Evolutionary conservation across 1,140 invertebrate species (phyloP), one percentile per base, ranked within the genome.

Genomic region (Drosophila hydei): DNA sequence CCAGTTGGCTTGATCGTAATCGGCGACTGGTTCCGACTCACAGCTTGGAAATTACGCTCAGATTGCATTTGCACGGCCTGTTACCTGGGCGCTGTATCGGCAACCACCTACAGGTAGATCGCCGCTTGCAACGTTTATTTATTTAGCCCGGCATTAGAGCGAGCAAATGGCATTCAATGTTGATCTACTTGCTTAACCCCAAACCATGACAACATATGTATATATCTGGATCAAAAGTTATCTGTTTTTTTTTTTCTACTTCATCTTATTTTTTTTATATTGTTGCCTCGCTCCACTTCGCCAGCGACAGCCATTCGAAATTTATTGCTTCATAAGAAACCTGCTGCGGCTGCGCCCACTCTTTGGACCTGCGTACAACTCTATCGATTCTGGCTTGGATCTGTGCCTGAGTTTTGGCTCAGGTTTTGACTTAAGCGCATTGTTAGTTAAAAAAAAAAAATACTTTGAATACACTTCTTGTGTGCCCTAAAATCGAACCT

Each of bases 1-100:
- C 81, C 64, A 81, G 74, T 69, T 62, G 58, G 51, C 9, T 21
- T 56, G 58, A 69, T 69, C 58, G 36, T 67, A 75, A 87, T 85
- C 81, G 25, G 4, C 48, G 63, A 70, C 74, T 85, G 75, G 83
- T 77, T 83, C 77, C 71, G 51, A 54, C 63, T 83, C 79, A 50
- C 51, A 43, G 38, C 61, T 60, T 61, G 51, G 51, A 76, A 79
- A 56, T 48, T 48, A 77, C 77, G 45, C 81, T 81, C 74, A 69
- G 61, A 65, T 79, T 85, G 81, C 80, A 84, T 72, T 84, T 71
- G 79, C 62, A 70, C 50, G 19, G 48, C 56, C 16, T 69, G 18
- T 48, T 79, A 80, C 76, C 76, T 74, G 70, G 54, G 62, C 47
- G 70, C 64, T 61, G 70, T 30, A 23, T 54, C 42, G 52, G 43